A percentile compares a stretch with the other conserved stretches of the same genome.
phyloP scores from a whole-genome alignment of 2,888 invertebrate genomes.

The Sarcophaga subvicina region DNA sequence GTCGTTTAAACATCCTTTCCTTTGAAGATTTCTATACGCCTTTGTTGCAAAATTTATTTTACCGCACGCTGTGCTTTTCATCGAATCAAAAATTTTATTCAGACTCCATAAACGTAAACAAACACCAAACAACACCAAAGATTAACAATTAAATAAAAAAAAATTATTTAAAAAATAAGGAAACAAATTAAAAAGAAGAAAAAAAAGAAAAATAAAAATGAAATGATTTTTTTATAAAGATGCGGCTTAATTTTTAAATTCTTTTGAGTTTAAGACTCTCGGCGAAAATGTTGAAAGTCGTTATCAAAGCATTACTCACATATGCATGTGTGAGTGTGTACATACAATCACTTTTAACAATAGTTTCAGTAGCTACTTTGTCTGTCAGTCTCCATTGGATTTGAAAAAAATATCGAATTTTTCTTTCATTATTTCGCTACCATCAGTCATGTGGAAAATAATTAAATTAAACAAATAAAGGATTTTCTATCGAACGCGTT shows the following conservation, averaged over 20 bases:
- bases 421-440: slow-evolving; percentile 56
- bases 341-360: slow-evolving; percentile 30
- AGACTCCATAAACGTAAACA: slow-evolving; percentile 40
- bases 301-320: slow-evolving; percentile 37
- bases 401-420: slow-evolving; percentile 62
- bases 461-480: slow-evolving; percentile 64
- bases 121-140: slow-evolving; percentile 54
- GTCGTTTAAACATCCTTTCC: slow-evolving; percentile 52
- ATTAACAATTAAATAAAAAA: slow-evolving; percentile 31
- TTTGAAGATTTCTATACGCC: slow-evolving; percentile 35
- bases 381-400: slow-evolving; percentile 32
- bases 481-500: slow-evolving; percentile 2
- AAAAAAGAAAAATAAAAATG: slow-evolving; percentile 33
- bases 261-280: slow-evolving; percentile 62
- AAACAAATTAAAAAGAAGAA: not conserved
- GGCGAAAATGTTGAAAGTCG: slow-evolving; percentile 37
- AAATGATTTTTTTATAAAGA: slow-evolving; percentile 28
- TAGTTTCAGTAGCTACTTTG: slow-evolving; percentile 35
- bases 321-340: slow-evolving; percentile 37
- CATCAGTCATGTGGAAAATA: slow-evolving; percentile 79
- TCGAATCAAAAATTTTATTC: slow-evolving; percentile 56
- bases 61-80: slow-evolving; percentile 69
- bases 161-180: not conserved
- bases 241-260: slow-evolving; percentile 52
- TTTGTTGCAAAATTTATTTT: slow-evolving; percentile 58